phyloP scores from a whole-genome alignment of 2,888 invertebrate genomes.

The Thecocarcelia acutangulata region DNA sequence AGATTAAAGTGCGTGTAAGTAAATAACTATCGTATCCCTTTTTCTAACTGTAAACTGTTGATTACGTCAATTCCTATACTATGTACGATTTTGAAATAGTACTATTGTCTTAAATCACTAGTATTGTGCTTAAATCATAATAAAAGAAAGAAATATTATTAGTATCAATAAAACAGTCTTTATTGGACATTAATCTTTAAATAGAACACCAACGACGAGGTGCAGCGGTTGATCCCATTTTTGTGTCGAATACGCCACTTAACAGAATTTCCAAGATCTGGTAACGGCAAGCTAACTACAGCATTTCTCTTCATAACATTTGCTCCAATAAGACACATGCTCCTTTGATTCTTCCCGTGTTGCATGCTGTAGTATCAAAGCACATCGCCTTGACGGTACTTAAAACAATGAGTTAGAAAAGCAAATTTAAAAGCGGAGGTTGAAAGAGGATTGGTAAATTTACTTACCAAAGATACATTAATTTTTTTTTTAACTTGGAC shows the following conservation, averaged over 20 bases:
- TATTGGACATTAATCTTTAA: too few species aligned
- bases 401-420: too few species aligned
- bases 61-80: not conserved
- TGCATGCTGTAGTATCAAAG: constrained; percentile 15
- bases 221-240: constrained; percentile 42
- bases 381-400: constrained; percentile 30
- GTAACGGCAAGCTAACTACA: constrained; percentile 22
- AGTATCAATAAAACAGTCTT: too few species aligned
- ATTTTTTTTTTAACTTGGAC: too few species aligned
- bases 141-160: too few species aligned
- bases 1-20: constrained; percentile 29
- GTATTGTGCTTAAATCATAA: too few species aligned
- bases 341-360: constrained; percentile 30
- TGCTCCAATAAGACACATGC: constrained; percentile 23
- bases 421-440: too few species aligned
- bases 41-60: not conserved
- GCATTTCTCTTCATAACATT: constrained; percentile 11
- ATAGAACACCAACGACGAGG: too few species aligned
- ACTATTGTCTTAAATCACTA: too few species aligned
- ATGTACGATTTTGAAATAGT: too few species aligned
- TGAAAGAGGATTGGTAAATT: too few species aligned
- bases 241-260: constrained; percentile 21
- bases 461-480: too few species aligned
- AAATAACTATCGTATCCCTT: not conserved
- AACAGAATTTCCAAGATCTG: constrained; percentile 32